phyloP scores from a whole-genome alignment of 2,888 invertebrate genomes.

The Agelastica alni region DNA sequence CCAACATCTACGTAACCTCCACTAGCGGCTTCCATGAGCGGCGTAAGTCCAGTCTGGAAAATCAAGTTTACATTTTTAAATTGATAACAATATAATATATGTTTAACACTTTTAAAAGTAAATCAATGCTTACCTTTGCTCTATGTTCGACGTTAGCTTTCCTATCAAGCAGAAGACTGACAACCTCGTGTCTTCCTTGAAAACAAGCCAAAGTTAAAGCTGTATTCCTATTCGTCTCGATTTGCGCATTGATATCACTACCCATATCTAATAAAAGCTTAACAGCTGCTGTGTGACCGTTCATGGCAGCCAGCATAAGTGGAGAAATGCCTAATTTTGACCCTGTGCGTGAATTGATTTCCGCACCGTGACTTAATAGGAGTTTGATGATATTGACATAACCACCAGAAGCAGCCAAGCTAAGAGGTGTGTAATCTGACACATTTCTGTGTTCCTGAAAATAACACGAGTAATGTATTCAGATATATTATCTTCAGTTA shows the following conservation, averaged over 20 bases:
- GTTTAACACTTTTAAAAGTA: not conserved
- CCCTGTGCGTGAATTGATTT: slow-evolving; percentile 97
- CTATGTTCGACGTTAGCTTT: slow-evolving; percentile 99
- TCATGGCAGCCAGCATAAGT: slow-evolving; percentile 99
- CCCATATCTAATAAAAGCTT: slow-evolving; percentile 95
- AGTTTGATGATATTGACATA: slow-evolving; percentile 98
- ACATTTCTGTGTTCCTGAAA: slow-evolving; percentile 96
- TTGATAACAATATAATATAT: no score
- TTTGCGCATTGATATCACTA: slow-evolving; percentile 99
- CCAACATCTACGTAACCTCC: slow-evolving; percentile 99
- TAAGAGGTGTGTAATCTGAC: slow-evolving; percentile 98
- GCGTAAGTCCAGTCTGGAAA: slow-evolving; percentile 89
- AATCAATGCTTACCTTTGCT: slow-evolving; percentile 59
- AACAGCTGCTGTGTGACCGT: slow-evolving; percentile 95
- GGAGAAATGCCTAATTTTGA: slow-evolving; percentile 98
- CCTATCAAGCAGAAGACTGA: slow-evolving; percentile 91
- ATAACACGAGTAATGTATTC: no score
- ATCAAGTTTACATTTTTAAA: no score
- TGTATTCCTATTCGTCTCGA: slow-evolving; percentile 98
- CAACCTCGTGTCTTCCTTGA: slow-evolving; percentile 98
- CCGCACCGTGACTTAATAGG: slow-evolving; percentile 90
- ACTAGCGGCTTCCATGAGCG: slow-evolving; percentile 99
- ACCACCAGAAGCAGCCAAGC: slow-evolving; percentile 96
- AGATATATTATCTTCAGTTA: no score
- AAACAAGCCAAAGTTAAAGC: slow-evolving; percentile 98